A percentile compares a stretch with the other conserved stretches of the same genome.
These are phyloP conservation scores for Psylliodes chrysocephalus DNA, from an alignment of 2,888 invertebrate genomes.

Conservation along the genomic window DNA sequence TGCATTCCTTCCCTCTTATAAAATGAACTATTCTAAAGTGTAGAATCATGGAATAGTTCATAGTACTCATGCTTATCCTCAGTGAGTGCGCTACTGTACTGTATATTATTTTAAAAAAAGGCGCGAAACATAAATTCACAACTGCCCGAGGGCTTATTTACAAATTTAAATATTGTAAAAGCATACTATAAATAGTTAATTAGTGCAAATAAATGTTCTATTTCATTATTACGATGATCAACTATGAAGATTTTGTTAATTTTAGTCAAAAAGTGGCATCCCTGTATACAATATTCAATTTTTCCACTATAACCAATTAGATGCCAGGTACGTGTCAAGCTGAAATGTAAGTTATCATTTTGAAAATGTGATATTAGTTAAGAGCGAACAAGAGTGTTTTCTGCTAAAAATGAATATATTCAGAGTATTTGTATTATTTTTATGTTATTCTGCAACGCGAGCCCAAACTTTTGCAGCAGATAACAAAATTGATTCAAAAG, in stretches of 20 bases:
- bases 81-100: constrained; percentile 41
- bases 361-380: constrained; percentile 20
- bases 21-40: constrained; percentile 40
- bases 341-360: constrained; percentile 26
- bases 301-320: constrained; percentile 46
- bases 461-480: constrained; percentile 46
- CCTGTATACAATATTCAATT: constrained; percentile 2
- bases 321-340: constrained; percentile 50
- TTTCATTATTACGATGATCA: neutral
- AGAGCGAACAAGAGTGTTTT: constrained; percentile 8
- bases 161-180: too few relatives aligned
- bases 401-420: constrained; percentile 28
- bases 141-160: too few relatives aligned
- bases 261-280: constrained; percentile 6
- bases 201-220: too few relatives aligned
- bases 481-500: constrained; percentile 60
- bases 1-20: constrained; percentile 39
- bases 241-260: neutral
- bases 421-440: constrained; percentile 26
- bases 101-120: constrained; percentile 10
- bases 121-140: constrained; percentile 11
- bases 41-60: constrained; percentile 42
- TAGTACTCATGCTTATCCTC: constrained; percentile 17
- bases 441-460: constrained; percentile 26
- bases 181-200: too few relatives aligned